phyloP scores from a whole-genome alignment of 2,797 vertebrate genomes.

The Amblyraja radiata region DNA sequence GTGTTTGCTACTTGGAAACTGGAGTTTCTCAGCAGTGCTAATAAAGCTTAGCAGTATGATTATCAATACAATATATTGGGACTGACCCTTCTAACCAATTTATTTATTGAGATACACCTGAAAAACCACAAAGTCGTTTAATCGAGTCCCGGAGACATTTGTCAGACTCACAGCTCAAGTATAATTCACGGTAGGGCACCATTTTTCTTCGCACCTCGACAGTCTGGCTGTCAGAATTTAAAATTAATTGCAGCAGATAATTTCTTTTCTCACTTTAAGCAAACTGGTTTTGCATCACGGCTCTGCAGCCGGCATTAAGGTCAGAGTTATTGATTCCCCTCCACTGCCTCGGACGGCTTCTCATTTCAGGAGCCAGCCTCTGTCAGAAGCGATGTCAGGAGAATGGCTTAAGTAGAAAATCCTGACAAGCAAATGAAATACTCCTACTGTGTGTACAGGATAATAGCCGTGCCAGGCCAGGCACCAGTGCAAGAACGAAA shows the following conservation, averaged over 20 bases:
- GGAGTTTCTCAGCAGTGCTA: constrained; percentile 4
- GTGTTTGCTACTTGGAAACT: background rate
- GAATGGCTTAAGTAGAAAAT: constrained; percentile 43
- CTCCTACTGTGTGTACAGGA: constrained; percentile 11
- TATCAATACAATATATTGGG: constrained; percentile 37
- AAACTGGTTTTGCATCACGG: constrained; percentile 44
- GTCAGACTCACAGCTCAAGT: constrained; percentile 32
- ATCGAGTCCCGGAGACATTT: constrained; percentile 36
- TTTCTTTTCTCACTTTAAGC: constrained; percentile 38
- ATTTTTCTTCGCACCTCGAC: constrained; percentile 36
- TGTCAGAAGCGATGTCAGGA: constrained; percentile 40
- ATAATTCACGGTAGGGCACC: constrained; percentile 26
- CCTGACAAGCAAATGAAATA: constrained; percentile 35
- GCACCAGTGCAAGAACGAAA: background rate
- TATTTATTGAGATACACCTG: constrained; percentile 36
- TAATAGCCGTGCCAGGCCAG: background rate
- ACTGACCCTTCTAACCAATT: constrained; percentile 38
- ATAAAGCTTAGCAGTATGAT: constrained; percentile 13
- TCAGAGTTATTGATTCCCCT: constrained; percentile 48
- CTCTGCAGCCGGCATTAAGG: constrained; percentile 45
- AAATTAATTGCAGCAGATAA: constrained; percentile 35
- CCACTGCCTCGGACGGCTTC: constrained; percentile 41
- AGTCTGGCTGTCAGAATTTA: constrained; percentile 33
- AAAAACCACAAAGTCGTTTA: constrained; percentile 38
- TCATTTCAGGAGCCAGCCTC: constrained; percentile 43